These are phyloP conservation scores for Gambelia wislizenii DNA, from an alignment of 2,797 vertebrate species.

Conservation along the genomic window DNA sequence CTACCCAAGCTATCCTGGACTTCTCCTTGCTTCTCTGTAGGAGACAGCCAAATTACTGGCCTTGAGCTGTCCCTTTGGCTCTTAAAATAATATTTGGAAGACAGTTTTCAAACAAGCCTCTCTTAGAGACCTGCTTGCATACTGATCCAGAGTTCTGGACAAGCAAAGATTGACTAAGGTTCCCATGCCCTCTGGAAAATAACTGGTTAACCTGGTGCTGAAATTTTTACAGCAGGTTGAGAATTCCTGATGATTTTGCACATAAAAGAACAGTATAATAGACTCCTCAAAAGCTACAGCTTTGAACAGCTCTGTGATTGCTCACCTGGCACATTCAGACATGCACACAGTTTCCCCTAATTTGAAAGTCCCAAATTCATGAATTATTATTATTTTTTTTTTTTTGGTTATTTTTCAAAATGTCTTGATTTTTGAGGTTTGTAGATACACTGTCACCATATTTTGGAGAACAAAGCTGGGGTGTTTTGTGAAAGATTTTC, in stretches of 20 bases:
- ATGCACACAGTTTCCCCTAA: too few species aligned
- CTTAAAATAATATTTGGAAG: constrained; percentile 13
- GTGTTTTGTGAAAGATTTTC: neutral
- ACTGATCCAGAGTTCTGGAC: neutral
- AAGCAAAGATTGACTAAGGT: neutral
- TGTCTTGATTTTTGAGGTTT: neutral
- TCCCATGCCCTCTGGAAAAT: neutral
- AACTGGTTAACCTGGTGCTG: neutral
- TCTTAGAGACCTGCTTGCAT: neutral
- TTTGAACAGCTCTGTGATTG: neutral
- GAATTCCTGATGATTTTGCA: neutral
- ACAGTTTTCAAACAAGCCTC: neutral
- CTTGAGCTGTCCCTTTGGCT: constrained; percentile 1
- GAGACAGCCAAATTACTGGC: neutral
- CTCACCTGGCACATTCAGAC: neutral
- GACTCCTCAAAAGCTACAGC: neutral
- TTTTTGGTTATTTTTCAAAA: neutral
- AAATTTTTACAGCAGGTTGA: neutral
- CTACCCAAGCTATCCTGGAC: constrained; percentile 48
- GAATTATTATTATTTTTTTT: too few species aligned
- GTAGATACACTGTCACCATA: too few species aligned
- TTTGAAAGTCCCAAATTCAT: neutral
- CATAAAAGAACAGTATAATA: too few species aligned
- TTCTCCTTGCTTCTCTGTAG: constrained; percentile 46
- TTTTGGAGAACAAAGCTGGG: neutral